Base-by-base conservation (phyloP, 35 echinoderm and acorn worm species). In the Apostichopus parvimensis region DNA sequence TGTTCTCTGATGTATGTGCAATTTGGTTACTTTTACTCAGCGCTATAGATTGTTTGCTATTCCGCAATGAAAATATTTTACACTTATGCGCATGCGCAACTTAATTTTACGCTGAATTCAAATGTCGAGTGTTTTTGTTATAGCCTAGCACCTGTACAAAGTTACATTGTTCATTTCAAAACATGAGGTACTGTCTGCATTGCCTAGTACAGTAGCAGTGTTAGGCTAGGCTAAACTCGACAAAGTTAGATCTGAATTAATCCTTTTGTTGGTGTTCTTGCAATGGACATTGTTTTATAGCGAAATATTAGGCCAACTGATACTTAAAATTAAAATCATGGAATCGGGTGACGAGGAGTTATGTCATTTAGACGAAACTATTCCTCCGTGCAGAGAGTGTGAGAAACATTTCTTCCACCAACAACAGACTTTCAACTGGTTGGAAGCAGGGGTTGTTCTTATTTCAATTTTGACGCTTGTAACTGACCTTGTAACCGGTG, bases 401-500 rank as follows among this genome's bases (percentile, higher is more conserved):
- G 92, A 98, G 68, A 92, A 87, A 77, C 83, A 98, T 79, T 93
- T 91, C 24, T 95, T 95, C 59, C 78, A 91, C 73, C 64, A 77
- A 87, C 79, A 89, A 15, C 92, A 87, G 28, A 96, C 93, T 6
- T 98, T 98, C 65, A 95, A 94, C 57, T 82, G 90, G 73, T 87
- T 96, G 77, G 97, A 98, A 57, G 94, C 87, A 20, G 24, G 82
- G n/a, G 91, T 98, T 84, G 92, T 96, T 13, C 54, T 96, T 12
- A 92, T 98, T 78, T 98, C 97, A 4, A 94, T 96, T 59, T 57
- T 75, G 59, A 93, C 94, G 14, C 87, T 96, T 12, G 73, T 95
- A 70, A 87, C 93, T 12, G 97, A 98, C 75, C 79, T 98, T 61
- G 95, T 90, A 23, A 98, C 97, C 65, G 97, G 97, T 98, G 76